phyloP scores from a whole-genome alignment of 2,797 vertebrate species.

The Cossypha niveicapilla region DNA sequence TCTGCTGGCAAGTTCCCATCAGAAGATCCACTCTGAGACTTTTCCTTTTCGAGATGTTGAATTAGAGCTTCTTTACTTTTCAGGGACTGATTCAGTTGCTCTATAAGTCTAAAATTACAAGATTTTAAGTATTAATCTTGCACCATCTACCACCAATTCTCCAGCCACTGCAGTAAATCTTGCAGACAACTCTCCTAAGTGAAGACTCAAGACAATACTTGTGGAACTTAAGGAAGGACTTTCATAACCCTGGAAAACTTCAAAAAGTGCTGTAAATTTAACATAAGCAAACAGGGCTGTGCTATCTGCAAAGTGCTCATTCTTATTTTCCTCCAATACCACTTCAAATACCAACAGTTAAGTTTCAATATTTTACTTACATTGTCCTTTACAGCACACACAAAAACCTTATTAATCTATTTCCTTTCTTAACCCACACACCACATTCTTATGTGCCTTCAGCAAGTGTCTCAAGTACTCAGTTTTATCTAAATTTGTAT shows the following conservation, averaged over 20 bases:
- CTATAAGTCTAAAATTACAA: conserved; percentile 80
- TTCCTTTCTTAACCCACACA: not conserved
- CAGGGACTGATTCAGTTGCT: conserved; percentile 81
- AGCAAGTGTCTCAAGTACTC: not conserved
- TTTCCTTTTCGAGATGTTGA: conserved; percentile 74
- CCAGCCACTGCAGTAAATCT: not conserved
- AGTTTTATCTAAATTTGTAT: not conserved
- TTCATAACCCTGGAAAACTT: not conserved
- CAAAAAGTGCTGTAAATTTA: not conserved
- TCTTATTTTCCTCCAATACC: not conserved
- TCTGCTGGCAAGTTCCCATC: conserved; percentile 65
- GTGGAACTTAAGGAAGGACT: not conserved
- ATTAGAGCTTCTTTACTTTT: conserved; percentile 83
- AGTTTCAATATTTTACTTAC: not conserved
- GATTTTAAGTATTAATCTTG: conserved; percentile 66
- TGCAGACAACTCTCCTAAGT: not conserved
- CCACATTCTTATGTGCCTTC: accelerated
- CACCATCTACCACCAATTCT: not conserved
- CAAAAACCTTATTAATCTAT: not conserved
- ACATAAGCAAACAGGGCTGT: not conserved
- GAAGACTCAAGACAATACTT: not conserved
- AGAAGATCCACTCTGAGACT: conserved; percentile 60
- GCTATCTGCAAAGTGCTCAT: not conserved
- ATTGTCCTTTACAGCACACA: not conserved
- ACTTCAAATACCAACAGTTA: not conserved